A percentile compares a stretch with the other conserved stretches of the same genome.
Evolutionary conservation across 2,888 invertebrate genomes (phyloP).

Genomic region (Ophioninae sp.): DNA sequence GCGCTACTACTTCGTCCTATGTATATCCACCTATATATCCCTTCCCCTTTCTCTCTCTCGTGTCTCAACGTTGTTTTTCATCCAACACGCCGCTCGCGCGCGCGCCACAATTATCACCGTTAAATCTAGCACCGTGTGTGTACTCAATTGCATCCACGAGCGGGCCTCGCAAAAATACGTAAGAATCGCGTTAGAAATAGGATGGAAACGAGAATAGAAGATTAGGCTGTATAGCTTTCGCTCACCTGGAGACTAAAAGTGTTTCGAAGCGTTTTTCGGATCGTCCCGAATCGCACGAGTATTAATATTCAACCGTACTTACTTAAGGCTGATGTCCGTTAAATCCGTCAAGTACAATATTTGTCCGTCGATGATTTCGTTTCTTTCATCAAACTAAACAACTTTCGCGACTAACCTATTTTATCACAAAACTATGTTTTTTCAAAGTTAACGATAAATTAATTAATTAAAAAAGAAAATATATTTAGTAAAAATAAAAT

Average conservation of each 20-base stretch:
- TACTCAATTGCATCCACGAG: slow-evolving; percentile 21
- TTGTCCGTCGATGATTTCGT: background rate
- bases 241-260: slow-evolving; percentile 8
- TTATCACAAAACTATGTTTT: background rate
- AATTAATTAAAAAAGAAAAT: background rate
- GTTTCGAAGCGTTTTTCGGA: slow-evolving; percentile 6
- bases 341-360: background rate
- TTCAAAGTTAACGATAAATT: background rate
- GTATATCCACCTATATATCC: slow-evolving; percentile 18
- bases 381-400: background rate
- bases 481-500: too few species aligned
- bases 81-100: slow-evolving; percentile 18
- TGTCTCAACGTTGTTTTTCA: slow-evolving; percentile 38
- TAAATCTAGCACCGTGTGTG: slow-evolving; percentile 30
- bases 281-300: slow-evolving; percentile 11
- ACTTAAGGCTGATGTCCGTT: background rate
- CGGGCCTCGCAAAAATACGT: slow-evolving; percentile 20
- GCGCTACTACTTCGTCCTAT: slow-evolving; percentile 43
- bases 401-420: background rate
- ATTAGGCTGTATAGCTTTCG: slow-evolving; percentile 6
- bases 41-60: slow-evolving; percentile 6
- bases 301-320: slow-evolving; percentile 10
- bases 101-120: slow-evolving; percentile 43
- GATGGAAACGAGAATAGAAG: slow-evolving; percentile 19
- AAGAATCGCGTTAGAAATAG: slow-evolving; percentile 33